A percentile compares a stretch with the other conserved stretches of the same genome.
These are phyloP conservation scores for Odontocerum albicorne DNA, from an alignment of 2,888 invertebrate species.

Conservation along the genomic window DNA sequence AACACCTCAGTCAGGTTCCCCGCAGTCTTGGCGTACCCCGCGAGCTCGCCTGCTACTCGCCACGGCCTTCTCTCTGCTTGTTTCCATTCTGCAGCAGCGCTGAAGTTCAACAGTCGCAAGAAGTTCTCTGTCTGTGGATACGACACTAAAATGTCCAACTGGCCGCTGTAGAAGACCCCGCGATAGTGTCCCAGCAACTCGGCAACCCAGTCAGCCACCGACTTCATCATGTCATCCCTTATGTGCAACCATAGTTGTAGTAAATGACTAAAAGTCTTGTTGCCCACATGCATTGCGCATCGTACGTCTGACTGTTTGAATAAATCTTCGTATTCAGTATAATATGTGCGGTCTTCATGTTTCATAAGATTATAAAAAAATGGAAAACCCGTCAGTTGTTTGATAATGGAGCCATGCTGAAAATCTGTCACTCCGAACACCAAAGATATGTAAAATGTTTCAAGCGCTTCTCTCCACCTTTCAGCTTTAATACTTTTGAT, in stretches of 20 bases:
- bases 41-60: conserved; percentile 68
- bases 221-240: conserved; percentile 78
- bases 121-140: conserved; percentile 84
- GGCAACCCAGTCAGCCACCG: conserved; percentile 71
- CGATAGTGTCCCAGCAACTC: conserved; percentile 68
- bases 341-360: too few relatives aligned
- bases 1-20: conserved; percentile 73
- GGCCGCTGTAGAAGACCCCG: conserved; percentile 86
- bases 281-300: conserved; percentile 83
- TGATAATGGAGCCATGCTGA: conserved; percentile 62
- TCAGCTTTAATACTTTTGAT: too few relatives aligned
- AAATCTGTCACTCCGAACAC: conserved; percentile 71
- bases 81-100: conserved; percentile 65
- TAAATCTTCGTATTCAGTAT: too few relatives aligned
- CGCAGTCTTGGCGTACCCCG: conserved; percentile 74
- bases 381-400: conserved; percentile 73
- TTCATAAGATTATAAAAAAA: conserved; percentile 79
- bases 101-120: conserved; percentile 70
- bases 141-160: conserved; percentile 88
- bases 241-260: conserved; percentile 69
- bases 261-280: conserved; percentile 67
- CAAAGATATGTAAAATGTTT: too few relatives aligned
- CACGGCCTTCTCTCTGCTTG: conserved; percentile 67
- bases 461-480: too few relatives aligned
- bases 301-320: conserved; percentile 63